These are phyloP conservation scores for Cyphomyrmex costatus DNA, from an alignment of 1,140 invertebrate species.

Conservation along the genomic window DNA sequence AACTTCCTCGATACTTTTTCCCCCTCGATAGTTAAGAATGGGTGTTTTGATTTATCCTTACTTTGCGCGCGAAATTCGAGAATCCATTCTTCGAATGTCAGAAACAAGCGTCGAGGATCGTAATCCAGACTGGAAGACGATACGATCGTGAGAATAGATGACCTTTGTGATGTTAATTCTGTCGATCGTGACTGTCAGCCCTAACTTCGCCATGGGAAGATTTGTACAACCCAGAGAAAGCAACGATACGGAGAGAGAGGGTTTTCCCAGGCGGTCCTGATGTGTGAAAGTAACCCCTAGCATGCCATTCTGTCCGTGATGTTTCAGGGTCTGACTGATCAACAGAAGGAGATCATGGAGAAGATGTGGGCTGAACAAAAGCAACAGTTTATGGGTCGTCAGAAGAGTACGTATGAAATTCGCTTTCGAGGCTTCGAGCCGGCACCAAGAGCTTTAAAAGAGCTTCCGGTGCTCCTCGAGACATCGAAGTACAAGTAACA, in stretches of 20 bases:
- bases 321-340: slow-evolving; percentile 93
- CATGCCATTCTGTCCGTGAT: slow-evolving; percentile 83
- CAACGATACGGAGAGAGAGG: slow-evolving; percentile 44
- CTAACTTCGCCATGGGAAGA: slow-evolving; percentile 18
- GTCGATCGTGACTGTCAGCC: slow-evolving; percentile 2
- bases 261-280: slow-evolving; percentile 39
- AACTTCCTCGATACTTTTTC: background rate
- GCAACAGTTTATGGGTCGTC: slow-evolving; percentile 94
- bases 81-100: background rate
- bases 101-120: slow-evolving; percentile 12
- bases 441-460: background rate
- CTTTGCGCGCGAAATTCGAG: background rate
- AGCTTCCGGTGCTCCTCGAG: background rate
- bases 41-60: slow-evolving; percentile 13
- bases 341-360: slow-evolving; percentile 93
- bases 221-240: slow-evolving; percentile 51
- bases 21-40: background rate
- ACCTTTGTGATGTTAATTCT: slow-evolving; percentile 30
- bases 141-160: slow-evolving; percentile 11
- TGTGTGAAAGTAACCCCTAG: slow-evolving; percentile 81
- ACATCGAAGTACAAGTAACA: background rate
- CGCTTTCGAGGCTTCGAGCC: slow-evolving; percentile 20
- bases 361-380: slow-evolving; percentile 95
- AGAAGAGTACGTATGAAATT: slow-evolving; percentile 92
- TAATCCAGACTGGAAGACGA: background rate